Base-by-base conservation (phyloP, 2,888 invertebrate genomes). In the Crocallis elinguaria region DNA sequence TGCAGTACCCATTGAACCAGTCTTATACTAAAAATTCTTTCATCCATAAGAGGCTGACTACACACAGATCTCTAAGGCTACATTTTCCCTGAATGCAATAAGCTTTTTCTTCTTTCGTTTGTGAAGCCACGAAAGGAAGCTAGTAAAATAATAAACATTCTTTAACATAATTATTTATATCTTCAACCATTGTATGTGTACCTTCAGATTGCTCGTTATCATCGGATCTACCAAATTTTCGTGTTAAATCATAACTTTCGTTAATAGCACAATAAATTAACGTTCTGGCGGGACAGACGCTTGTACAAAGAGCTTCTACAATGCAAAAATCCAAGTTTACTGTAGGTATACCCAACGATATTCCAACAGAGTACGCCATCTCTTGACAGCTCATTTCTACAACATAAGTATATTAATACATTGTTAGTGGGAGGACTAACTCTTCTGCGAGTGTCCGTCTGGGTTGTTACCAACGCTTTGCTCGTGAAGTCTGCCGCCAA, bases 251-350 rank as follows among this genome's bases (percentile, higher is more conserved):
- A 56, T 79, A 88, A 65, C 77, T 75, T 46, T 89, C 88, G 33
- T 82, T 68, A 1, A 88, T 75, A 13, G 80, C 82, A 25, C 37
- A 64, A 8, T 73, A 50, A 13, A 90, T 59, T 17, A 71, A 37
- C 16, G 32, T 27, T 73, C 77, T 84, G 0, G 88, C 82, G 1
- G 74, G 46, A 56, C 77, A 76, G 0, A 73, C 57, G 44, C 78
- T 72, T 0, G 69, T 50, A 59, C 82, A 81, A 29, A 92, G 71
- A 21, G 90, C 88, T 70, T 92, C 89, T 49, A 87, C 89, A 67
- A 88, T 90, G 73, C 88, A 83, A 21, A 77, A 69, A 73, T 93
- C 94, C 49, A 92, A 83, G 73, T 85, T 92, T 55, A 91, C 66
- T 3, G 88, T 86, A 0, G 92, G 92, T 50, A 93, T 60, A 2